Percentiles rank a stretch among this genome's conserved stretches.
phyloP scores from a whole-genome alignment of 2,888 invertebrate genomes.

The Pycnomerus fuliginosus region DNA sequence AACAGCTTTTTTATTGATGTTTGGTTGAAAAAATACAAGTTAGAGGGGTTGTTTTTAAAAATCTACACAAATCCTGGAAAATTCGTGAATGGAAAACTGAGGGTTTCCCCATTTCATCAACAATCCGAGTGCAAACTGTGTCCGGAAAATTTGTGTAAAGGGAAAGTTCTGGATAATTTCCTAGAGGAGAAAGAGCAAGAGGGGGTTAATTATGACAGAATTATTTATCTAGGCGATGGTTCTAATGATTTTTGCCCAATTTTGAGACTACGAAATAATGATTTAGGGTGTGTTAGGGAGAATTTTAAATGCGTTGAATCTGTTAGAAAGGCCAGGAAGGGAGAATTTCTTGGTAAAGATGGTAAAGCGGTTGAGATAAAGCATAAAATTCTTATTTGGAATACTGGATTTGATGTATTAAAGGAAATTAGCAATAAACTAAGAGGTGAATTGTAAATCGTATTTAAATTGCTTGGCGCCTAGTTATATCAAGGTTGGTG shows the following conservation, averaged over 20 bases:
- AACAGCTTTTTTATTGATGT: constrained; percentile 71
- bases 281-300: constrained; percentile 66
- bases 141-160: constrained; percentile 77
- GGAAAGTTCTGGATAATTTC: constrained; percentile 67
- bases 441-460: too few species aligned
- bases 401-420: constrained; percentile 7
- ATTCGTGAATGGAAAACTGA: constrained; percentile 57
- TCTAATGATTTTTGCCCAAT: constrained; percentile 77
- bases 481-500: too few species aligned
- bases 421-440: too few species aligned
- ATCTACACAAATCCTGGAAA: constrained; percentile 75
- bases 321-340: constrained; percentile 24
- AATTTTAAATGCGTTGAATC: constrained; percentile 52
- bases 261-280: constrained; percentile 59
- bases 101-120: constrained; percentile 64
- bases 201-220: constrained; percentile 56
- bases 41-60: constrained; percentile 51
- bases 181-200: constrained; percentile 54
- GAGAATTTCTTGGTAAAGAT: constrained; percentile 5
- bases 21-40: constrained; percentile 52
- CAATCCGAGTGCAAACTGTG: constrained; percentile 71
- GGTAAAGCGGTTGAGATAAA: constrained; percentile 2
- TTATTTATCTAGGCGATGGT: constrained; percentile 77
- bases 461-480: too few species aligned
- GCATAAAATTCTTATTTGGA: constrained; percentile 9